Evolutionary conservation across 2,113 vertebrate species (phyloP), one percentile per base, ranked within the genome.

Genomic region (Semnornis frantzii): DNA sequence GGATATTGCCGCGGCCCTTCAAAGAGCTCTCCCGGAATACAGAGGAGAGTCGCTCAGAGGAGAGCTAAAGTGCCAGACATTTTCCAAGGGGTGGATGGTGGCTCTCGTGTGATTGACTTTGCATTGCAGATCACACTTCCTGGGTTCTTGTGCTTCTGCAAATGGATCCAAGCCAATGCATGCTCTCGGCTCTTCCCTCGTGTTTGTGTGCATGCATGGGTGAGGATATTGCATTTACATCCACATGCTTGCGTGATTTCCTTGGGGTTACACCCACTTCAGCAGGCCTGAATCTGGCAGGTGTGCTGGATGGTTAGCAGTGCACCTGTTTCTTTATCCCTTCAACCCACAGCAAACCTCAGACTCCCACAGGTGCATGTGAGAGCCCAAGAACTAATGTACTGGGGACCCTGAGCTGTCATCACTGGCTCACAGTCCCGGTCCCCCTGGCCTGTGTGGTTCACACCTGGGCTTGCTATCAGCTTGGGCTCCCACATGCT

Each of bases 341-440:
- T 76, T 31, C 0, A 7, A 82, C 59, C 59, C 73, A 33, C 16
- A 0, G 77, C 59, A 65, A 58, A 92, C 46, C 91, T 72, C 87
- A 50, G 78, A 50, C 65, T 58, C 72, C 92, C 72, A 37, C 82
- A 95, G 90, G 91, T 84, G 89, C 80, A 69, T 0, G 3, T 0
- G 58, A 78, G 89, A 90, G 62, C 79, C 69, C 62, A 81, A 16
- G 76, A 91, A 90, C 7, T 69, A 60, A 78, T 88, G 93, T 72
- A 30, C 17, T 17, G 68, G 73, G 62, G 87, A 95, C 82, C 54
- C 33, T 0, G 18, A 81, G 72, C 89, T 93, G 93, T 94, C 94
- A 91, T 62, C n/a, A 0, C 84, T 0, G 0, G 57, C 60, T 77
- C 46, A 17, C 0, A 4, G 55, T 55, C 3, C 0, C 3, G 1